phyloP scores from a whole-genome alignment of 92 coral and sea anemone species.

The Palythoa heliodiscus region DNA sequence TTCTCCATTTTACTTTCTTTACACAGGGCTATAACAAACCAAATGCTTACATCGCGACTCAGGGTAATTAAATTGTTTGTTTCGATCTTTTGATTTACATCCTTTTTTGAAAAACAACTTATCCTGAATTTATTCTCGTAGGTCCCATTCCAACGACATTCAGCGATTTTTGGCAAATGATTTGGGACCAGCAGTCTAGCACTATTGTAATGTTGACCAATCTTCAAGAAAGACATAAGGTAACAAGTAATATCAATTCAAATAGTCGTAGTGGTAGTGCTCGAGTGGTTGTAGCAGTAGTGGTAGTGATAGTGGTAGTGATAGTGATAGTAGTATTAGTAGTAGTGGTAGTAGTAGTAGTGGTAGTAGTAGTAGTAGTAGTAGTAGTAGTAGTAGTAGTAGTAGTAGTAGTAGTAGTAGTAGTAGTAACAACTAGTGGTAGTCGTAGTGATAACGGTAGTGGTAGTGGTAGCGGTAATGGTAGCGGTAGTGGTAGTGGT shows the following conservation, averaged over 20 bases:
- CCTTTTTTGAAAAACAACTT: background rate
- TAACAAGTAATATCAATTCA: background rate
- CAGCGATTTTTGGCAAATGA: slow-evolving; percentile 98
- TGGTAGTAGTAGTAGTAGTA: background rate
- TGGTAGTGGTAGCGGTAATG: background rate
- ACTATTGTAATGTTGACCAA: slow-evolving; percentile 93
- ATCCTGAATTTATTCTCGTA: background rate
- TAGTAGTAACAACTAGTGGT: background rate
- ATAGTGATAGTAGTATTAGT: background rate
- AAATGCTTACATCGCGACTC: slow-evolving; percentile 90
- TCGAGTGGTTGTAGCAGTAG: background rate
- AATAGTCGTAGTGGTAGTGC: background rate
- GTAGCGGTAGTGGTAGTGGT: background rate
- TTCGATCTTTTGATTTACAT: background rate
- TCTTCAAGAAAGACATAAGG: slow-evolving; percentile 97
- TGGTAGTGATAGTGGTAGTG: background rate
- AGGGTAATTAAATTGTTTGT: slow-evolving; percentile 58
- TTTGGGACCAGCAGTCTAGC: slow-evolving; percentile 92
- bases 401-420: background rate
- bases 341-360: background rate
- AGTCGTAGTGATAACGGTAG: background rate
- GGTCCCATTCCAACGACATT: slow-evolving; percentile 96
- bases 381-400: background rate
- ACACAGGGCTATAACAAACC: slow-evolving; percentile 94
- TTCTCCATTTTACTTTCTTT: background rate